Evolutionary conservation across 2,888 invertebrate genomes (phyloP).

Genomic region (Calameuta filiformis): DNA sequence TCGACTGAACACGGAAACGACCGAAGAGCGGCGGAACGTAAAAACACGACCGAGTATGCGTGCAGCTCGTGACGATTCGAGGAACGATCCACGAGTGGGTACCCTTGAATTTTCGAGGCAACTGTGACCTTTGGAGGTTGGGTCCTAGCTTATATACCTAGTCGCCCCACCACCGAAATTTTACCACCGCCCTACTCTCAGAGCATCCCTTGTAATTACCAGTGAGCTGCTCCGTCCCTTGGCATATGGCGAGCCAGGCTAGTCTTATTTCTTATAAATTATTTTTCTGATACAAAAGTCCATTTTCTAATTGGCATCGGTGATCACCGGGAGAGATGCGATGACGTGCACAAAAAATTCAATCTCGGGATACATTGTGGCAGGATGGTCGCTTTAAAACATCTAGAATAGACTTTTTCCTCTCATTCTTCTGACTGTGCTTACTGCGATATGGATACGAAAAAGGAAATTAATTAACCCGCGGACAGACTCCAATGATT

Average conservation of each 20-base stretch:
- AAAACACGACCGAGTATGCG: background rate
- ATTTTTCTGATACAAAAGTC: conserved; percentile 35
- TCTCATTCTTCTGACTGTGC: background rate
- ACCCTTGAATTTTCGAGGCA: conserved; percentile 48
- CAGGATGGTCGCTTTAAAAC: background rate
- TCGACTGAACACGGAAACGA: conserved; percentile 8
- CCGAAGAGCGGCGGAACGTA: background rate
- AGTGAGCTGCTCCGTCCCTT: conserved; percentile 44
- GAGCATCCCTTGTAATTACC: conserved; percentile 63
- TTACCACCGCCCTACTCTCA: conserved; percentile 27
- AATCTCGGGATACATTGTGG: background rate
- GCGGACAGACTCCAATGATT: background rate
- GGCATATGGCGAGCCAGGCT: conserved; percentile 53
- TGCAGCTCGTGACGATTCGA: background rate
- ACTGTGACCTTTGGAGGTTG: conserved; percentile 59
- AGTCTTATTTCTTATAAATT: conserved; percentile 57
- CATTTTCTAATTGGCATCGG: conserved; percentile 19
- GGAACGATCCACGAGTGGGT: background rate
- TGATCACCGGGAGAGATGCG: conserved; percentile 8
- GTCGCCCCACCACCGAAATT: conserved; percentile 43
- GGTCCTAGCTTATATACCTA: conserved; percentile 58
- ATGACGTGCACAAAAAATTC: background rate
- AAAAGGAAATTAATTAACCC: conserved; percentile 2
- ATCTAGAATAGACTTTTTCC: background rate
- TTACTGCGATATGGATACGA: background rate